phyloP scores from a whole-genome alignment of 2,113 vertebrate species.

The Poicephalus meyeri region DNA sequence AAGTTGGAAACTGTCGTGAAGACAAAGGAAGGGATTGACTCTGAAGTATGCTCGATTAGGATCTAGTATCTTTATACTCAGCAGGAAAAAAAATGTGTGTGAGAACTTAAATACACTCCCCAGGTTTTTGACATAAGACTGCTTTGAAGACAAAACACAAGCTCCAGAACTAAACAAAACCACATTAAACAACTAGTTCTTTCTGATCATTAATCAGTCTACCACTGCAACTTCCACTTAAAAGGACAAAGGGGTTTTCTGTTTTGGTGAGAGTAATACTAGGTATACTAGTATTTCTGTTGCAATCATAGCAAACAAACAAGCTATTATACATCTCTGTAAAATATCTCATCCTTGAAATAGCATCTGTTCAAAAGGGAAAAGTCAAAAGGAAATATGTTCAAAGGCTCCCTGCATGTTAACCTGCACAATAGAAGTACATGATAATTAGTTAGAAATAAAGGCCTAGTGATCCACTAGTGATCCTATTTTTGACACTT shows the following conservation, averaged over 20 bases:
- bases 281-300: not conserved
- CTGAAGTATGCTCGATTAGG: not conserved
- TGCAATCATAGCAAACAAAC: not conserved
- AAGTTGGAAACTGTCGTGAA: not conserved
- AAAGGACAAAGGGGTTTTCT: not conserved
- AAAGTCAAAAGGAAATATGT: not conserved
- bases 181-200: not conserved
- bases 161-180: not conserved
- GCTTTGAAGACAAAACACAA: not conserved
- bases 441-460: not conserved
- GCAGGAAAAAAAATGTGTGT: not conserved
- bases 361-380: not conserved
- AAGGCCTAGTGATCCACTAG: not conserved
- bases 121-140: not conserved
- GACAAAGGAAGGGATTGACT: not conserved
- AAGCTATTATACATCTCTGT: not conserved
- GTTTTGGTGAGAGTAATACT: not conserved
- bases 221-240: not conserved
- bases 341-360: not conserved
- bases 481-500: not conserved
- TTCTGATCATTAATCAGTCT: not conserved
- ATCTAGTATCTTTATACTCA: not conserved
- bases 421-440: not conserved
- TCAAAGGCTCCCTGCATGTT: not conserved
- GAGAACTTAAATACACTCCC: not conserved